Percentiles rank a stretch among this genome's conserved stretches.
These are phyloP conservation scores for Pelvicachromis taeniatus DNA, from an alignment of 2,113 vertebrate species.

Conservation along the genomic window DNA sequence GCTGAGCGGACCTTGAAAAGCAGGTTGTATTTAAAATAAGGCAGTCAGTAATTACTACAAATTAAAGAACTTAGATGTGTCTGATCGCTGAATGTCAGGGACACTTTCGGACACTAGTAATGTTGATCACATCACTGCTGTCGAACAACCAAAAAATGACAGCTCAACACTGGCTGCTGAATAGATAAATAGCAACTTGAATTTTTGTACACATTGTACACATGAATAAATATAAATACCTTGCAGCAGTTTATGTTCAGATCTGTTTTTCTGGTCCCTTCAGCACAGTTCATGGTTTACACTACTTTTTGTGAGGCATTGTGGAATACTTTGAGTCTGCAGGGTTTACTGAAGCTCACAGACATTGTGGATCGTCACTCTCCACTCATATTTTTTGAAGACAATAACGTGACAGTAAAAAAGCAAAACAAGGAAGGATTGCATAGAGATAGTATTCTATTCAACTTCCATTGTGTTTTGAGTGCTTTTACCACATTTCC, in stretches of 20 bases:
- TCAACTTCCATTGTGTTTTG: no score
- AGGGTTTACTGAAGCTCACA: neutral
- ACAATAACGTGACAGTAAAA: neutral
- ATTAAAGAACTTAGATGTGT: neutral
- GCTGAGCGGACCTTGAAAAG: neutral
- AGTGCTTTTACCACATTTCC: no score
- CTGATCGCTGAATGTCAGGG: neutral
- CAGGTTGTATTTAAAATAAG: neutral
- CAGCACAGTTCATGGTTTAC: accelerated
- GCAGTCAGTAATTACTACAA: neutral
- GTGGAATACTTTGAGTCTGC: neutral
- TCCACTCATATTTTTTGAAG: accelerated
- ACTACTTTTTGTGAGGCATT: neutral
- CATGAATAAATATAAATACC: neutral
- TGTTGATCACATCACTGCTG: neutral
- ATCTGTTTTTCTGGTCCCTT: neutral
- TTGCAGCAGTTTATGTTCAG: neutral
- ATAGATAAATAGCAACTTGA: neutral
- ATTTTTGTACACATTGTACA: neutral
- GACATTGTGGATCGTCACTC: neutral
- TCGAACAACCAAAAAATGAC: neutral
- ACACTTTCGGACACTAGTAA: neutral
- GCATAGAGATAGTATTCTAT: no score
- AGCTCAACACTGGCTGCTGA: neutral
- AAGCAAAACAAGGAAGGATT: neutral